Percentiles rank a stretch among this genome's conserved stretches.
phyloP scores from a whole-genome alignment of 2,797 vertebrate genomes.

The Macropus fuliginosus region DNA sequence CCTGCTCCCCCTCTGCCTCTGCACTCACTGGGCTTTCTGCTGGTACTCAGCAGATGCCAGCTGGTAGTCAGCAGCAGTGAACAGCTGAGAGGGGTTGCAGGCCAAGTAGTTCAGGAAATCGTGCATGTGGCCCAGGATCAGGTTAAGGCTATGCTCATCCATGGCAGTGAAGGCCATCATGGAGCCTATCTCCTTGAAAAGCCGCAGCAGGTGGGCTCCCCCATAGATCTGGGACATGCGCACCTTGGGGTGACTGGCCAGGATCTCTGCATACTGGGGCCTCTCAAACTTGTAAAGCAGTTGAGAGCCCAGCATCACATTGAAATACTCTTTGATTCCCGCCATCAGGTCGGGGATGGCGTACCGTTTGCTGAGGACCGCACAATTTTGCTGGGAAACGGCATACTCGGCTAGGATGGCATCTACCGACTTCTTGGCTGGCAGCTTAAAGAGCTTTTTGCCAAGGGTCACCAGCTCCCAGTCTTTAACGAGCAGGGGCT shows the following conservation, averaged over 20 bases:
- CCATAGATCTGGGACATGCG: background rate
- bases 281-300: background rate
- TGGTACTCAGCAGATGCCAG: background rate
- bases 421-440: background rate
- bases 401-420: background rate
- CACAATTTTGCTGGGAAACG: background rate
- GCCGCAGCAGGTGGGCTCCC: background rate
- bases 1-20: background rate
- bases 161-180: background rate
- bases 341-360: background rate
- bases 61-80: background rate
- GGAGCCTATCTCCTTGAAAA: background rate
- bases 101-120: background rate
- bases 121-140: background rate
- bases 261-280: background rate
- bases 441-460: background rate
- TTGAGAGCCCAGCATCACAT: background rate
- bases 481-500: background rate
- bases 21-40: background rate
- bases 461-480: background rate
- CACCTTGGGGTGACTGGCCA: background rate
- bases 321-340: background rate
- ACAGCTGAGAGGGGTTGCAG: background rate
- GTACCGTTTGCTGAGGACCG: rapidly evolving
- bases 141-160: background rate